These are phyloP conservation scores for Thysanoteuthis rhombus DNA, from an alignment of 2,888 invertebrate genomes.

Conservation along the genomic window DNA sequence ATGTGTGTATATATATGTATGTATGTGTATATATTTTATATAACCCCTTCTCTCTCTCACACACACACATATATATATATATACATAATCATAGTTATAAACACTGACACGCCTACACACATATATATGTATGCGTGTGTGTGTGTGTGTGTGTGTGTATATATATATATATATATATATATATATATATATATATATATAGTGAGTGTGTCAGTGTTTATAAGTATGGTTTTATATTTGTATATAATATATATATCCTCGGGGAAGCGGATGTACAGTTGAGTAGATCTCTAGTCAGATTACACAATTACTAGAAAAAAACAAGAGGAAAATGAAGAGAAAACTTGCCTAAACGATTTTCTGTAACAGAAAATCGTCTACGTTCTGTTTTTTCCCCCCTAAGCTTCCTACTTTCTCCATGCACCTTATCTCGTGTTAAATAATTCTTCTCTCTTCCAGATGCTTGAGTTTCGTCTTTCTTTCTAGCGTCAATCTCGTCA, in stretches of 20 bases:
- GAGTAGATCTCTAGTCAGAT: background rate
- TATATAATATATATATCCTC: background rate
- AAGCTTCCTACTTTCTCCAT: background rate
- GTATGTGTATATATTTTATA: background rate
- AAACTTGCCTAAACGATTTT: background rate
- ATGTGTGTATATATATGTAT: background rate
- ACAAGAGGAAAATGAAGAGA: background rate
- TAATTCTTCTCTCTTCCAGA: background rate
- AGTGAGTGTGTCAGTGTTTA: too few relatives aligned
- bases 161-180: slow-evolving; percentile 1
- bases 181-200: background rate
- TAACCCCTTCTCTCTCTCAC: too few relatives aligned
- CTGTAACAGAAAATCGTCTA: background rate
- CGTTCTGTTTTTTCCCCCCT: background rate
- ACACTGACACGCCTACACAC: too few relatives aligned
- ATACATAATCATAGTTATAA: too few relatives aligned
- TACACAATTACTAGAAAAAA: background rate
- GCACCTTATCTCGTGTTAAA: background rate
- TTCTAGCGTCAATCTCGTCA: too few relatives aligned
- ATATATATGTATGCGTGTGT: background rate
- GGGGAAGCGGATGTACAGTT: background rate
- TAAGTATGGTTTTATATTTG: too few relatives aligned
- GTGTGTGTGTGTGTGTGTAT: background rate
- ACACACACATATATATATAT: too few relatives aligned
- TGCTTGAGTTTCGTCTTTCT: background rate